Conservation (phyloP, 2,113 vertebrate species). For the Cichladusa arquata region DNA sequence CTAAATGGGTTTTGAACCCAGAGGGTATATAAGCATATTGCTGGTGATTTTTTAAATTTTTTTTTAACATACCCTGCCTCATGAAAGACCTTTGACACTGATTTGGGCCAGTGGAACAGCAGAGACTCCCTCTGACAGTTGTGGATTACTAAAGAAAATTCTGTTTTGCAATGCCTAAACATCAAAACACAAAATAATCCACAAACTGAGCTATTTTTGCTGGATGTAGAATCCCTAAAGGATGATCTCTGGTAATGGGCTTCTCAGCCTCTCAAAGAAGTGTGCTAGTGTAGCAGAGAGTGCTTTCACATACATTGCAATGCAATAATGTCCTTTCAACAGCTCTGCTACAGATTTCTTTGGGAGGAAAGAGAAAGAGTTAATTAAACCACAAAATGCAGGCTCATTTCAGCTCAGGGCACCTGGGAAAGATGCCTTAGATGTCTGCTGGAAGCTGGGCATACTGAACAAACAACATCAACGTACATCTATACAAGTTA, state of each 20-base stretch:
- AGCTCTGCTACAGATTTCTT: neutral
- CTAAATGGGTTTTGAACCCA: neutral
- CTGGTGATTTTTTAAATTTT: neutral
- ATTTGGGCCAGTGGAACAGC: neutral
- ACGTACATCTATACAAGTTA: neutral
- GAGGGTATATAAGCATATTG: neutral
- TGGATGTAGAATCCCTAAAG: conserved; percentile 24
- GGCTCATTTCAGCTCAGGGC: neutral
- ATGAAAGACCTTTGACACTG: neutral
- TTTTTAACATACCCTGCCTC: neutral
- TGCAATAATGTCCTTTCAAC: neutral
- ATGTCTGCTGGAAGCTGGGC: neutral
- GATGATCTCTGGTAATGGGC: conserved; percentile 31
- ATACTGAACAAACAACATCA: neutral
- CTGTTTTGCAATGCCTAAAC: neutral
- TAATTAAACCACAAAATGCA: neutral
- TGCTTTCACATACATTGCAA: neutral
- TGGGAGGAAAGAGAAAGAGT: neutral
- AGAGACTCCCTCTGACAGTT: neutral
- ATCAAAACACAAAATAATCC: conserved; percentile 10
- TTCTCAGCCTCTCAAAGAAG: conserved; percentile 19
- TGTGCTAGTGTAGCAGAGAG: neutral
- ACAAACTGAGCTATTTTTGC: conserved; percentile 27
- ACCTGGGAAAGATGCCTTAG: neutral
- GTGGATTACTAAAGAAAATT: conserved; percentile 4